phyloP scores from a whole-genome alignment of 64 coral and sea anemone genomes.

The Montipora foliosa region DNA sequence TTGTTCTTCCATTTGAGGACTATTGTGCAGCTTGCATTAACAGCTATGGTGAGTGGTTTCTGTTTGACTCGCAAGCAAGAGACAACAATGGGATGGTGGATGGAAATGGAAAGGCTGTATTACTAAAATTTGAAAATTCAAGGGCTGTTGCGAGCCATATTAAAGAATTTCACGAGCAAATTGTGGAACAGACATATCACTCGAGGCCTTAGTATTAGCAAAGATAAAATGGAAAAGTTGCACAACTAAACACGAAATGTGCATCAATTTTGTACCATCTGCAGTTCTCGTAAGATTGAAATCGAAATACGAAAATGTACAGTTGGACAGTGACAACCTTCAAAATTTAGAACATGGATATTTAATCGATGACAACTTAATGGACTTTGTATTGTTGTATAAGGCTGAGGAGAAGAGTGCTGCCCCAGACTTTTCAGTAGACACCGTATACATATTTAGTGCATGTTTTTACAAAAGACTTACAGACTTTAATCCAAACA shows the following conservation, averaged over 20 bases:
- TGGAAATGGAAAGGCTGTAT: background rate
- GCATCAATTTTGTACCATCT: background rate
- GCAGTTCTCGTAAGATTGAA: background rate
- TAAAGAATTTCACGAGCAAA: background rate
- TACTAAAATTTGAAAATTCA: background rate
- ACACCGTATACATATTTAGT: background rate
- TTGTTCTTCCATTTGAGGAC: background rate
- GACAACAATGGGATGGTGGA: background rate
- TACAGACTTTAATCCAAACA: background rate
- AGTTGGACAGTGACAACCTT: background rate
- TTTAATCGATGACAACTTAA: background rate
- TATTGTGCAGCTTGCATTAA: constrained; percentile 1
- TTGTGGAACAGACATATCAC: background rate
- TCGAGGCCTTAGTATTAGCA: background rate
- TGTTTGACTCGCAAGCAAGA: background rate
- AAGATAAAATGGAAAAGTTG: background rate
- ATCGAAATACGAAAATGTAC: constrained; percentile 2
- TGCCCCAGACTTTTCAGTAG: background rate
- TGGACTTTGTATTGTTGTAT: background rate
- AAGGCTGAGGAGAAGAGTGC: background rate
- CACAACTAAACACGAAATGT: background rate
- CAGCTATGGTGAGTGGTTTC: background rate
- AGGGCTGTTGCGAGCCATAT: background rate
- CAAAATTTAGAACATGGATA: background rate
- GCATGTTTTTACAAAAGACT: background rate